Evolutionary conservation across 2,113 vertebrate species (phyloP), one percentile per base, ranked within the genome.

Genomic region (Gallinago undulata): DNA sequence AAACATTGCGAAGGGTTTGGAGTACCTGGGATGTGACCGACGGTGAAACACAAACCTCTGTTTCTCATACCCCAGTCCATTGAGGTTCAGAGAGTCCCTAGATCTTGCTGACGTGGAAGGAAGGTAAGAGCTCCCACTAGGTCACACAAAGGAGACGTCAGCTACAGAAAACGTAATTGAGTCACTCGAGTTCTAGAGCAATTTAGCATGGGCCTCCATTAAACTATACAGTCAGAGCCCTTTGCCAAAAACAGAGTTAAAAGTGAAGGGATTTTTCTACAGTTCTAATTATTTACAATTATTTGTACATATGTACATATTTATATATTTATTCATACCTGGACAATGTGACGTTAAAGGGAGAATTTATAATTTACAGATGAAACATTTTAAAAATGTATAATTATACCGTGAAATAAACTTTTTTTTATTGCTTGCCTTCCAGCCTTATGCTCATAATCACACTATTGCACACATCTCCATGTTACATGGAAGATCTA

Each of bases 271-370:
- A 78, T 87, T 85, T 90, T 94, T 84, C 80, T 97, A 95, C 33
- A 96, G 56, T 92, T 90, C 78, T 83, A 93, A 15, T 98, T 98
- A 98, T 97, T 97, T 97, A 98, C 96, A 98, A 62, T 45, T 95
- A 77, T 85, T 95, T 97, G 91, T 98, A 98, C 96, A 98, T 98
- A 98, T 98, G 57, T 97, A 98, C 97, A 98, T 97, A 97, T 97
- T 97, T 98, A 98, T 97, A 97, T 93, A 97, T 95, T 85, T 96
- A 91, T 96, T 97, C 78, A 93, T 90, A 97, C n/a, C 82, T 87
- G 70, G 96, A 97, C 67, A 95, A 62, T 53, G 13, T 91, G 75
- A 91, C 12, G 27, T 80, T 92, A 81, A 93, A 82, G 72, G 92
- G 74, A 56, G 60, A 89, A 75, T 91, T 87, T 53, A 77, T 69